These are phyloP conservation scores for Lipophrys pholis DNA, from an alignment of 2,113 vertebrate species.

Conservation along the genomic window DNA sequence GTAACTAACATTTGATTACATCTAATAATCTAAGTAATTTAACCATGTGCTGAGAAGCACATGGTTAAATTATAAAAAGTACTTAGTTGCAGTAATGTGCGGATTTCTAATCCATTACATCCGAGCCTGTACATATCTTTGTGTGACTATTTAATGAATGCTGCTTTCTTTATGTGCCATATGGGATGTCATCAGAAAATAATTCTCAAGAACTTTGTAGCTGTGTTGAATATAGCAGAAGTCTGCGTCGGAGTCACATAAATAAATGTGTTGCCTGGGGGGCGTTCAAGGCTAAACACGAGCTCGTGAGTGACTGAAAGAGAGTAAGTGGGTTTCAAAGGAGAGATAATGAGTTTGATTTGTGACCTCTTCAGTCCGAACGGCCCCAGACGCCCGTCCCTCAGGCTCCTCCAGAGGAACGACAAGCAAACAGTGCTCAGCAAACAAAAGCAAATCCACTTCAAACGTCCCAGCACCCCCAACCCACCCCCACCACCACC, in stretches of 20 bases:
- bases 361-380: conserved; percentile 25
- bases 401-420: conserved; percentile 5
- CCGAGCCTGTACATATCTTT: no score
- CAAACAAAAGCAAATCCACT: conserved; percentile 49
- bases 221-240: conserved; percentile 16
- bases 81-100: no score
- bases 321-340: background rate
- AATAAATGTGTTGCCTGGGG: conserved; percentile 3
- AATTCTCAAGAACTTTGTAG: background rate
- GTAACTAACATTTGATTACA: no score
- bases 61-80: no score
- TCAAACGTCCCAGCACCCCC: conserved; percentile 22
- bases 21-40: no score
- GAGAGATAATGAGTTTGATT: conserved; percentile 47
- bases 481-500: no score
- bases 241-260: conserved; percentile 19
- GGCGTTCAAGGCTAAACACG: conserved; percentile 22
- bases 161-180: no score
- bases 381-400: background rate
- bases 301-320: background rate
- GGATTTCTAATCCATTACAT: no score
- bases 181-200: no score
- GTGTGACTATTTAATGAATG: no score
- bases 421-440: conserved; percentile 26
- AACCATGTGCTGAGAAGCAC: no score